phyloP scores from a whole-genome alignment of 2,888 invertebrate genomes.

The Tiphia femorata region DNA sequence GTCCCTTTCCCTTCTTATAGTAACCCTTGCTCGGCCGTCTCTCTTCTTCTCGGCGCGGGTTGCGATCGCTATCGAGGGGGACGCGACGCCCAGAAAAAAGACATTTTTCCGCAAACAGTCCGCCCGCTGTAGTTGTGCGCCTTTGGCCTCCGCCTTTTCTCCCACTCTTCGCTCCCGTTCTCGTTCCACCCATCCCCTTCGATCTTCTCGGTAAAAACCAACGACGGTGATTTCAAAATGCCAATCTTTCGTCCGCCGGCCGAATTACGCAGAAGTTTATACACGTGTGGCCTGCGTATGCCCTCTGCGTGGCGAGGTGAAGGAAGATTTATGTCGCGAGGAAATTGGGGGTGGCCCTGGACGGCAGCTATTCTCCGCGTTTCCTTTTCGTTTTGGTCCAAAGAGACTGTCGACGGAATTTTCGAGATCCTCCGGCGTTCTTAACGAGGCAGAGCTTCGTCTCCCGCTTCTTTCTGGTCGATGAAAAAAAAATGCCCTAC shows the following conservation, averaged over 20 bases:
- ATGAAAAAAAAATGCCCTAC: too few species aligned
- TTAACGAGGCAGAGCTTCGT: too few species aligned
- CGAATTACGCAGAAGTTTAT: background rate
- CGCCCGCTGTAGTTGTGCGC: too few species aligned
- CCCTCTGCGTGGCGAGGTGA: too few species aligned
- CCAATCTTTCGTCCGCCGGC: constrained; percentile 11
- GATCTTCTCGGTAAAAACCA: constrained; percentile 26
- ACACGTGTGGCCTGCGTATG: constrained; percentile 6
- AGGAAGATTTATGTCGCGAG: too few species aligned
- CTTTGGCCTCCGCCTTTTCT: background rate
- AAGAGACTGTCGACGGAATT: too few species aligned
- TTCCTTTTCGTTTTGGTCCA: too few species aligned
- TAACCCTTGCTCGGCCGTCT: background rate
- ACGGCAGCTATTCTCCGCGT: too few species aligned
- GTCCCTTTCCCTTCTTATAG: background rate
- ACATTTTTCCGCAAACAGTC: constrained; percentile 43
- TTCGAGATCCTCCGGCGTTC: too few species aligned
- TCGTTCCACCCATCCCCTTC: constrained; percentile 17
- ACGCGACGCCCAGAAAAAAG: constrained; percentile 36
- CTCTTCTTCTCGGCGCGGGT: constrained; percentile 1
- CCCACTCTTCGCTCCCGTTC: constrained; percentile 16
- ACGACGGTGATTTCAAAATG: constrained; percentile 18
- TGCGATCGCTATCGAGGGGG: constrained; percentile 44
- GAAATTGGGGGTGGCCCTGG: too few species aligned
- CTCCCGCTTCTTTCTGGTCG: too few species aligned